Percentiles rank a stretch among this genome's conserved stretches.
Evolutionary conservation across 1,140 invertebrate species (phyloP).

Genomic region (Bemisia tabaci): DNA sequence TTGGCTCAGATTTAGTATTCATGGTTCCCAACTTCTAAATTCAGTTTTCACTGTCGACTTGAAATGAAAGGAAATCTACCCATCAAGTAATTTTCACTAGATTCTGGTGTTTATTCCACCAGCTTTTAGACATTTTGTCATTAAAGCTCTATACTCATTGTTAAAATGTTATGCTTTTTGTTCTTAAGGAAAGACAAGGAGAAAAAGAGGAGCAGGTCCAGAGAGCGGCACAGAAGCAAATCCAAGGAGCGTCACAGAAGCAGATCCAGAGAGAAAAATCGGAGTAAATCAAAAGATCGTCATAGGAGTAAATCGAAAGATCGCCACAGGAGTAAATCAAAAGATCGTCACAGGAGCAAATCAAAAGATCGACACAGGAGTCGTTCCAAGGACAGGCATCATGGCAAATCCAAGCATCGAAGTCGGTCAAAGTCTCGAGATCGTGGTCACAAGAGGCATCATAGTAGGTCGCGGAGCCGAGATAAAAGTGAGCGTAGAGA

Average conservation of each 20-base stretch:
- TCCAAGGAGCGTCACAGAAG: conserved; percentile 31
- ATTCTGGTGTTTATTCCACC: no score
- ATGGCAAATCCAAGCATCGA: conserved; percentile 11
- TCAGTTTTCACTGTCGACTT: no score
- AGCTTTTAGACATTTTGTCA: not conserved
- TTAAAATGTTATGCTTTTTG: not conserved
- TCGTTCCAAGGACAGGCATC: conserved; percentile 16
- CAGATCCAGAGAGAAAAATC: conserved; percentile 20
- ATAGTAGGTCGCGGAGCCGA: conserved; percentile 8
- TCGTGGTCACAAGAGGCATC: conserved; percentile 8
- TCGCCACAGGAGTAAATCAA: conserved; percentile 27
- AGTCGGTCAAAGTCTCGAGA: conserved; percentile 15
- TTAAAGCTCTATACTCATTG: not conserved
- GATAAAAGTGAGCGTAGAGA: conserved; percentile 20
- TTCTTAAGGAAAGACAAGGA: not conserved
- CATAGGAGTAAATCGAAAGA: conserved; percentile 25
- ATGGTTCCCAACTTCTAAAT: no score
- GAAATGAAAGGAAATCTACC: no score
- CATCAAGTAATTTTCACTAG: no score
- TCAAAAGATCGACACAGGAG: conserved; percentile 13
- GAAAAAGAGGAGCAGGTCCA: conserved; percentile 9
- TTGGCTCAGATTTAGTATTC: no score
- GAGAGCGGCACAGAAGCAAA: conserved; percentile 11
- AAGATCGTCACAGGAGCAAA: conserved; percentile 15
- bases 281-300: conserved; percentile 17